phyloP scores from a whole-genome alignment of 2,797 vertebrate species.

The Acrocephalus scirpaceus region DNA sequence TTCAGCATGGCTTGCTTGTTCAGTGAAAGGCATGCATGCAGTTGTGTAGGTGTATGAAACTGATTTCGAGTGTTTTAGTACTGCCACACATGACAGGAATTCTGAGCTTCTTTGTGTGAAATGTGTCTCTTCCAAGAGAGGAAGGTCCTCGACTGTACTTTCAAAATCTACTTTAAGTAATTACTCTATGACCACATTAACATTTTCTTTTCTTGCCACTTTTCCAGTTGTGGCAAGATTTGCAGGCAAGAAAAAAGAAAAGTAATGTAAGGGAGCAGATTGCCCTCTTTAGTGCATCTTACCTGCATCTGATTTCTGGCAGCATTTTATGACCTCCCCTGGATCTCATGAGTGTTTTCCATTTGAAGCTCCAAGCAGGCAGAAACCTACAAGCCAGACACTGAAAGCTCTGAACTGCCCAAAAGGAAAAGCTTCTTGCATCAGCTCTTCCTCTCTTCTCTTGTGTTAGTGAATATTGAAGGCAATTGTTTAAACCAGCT shows the following conservation, averaged over 20 bases:
- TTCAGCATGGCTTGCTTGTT: not conserved
- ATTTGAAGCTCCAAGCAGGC: rapidly evolving
- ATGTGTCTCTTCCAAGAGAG: not conserved
- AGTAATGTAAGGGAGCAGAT: not conserved
- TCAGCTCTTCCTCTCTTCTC: not conserved
- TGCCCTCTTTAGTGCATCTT: not conserved
- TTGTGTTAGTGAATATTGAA: not conserved
- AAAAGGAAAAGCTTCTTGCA: not conserved
- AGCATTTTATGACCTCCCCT: not conserved
- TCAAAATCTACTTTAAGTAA: not conserved
- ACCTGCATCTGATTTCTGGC: not conserved
- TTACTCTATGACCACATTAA: not conserved
- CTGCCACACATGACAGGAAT: not conserved
- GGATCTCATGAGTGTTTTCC: not conserved
- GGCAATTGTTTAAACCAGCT: not conserved
- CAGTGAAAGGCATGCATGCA: not conserved
- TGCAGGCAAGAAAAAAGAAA: not conserved
- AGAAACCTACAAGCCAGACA: not conserved
- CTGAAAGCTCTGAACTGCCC: not conserved
- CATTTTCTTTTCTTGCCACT: not conserved
- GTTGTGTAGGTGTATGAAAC: not conserved
- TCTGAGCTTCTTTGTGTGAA: not conserved
- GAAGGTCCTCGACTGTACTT: not conserved
- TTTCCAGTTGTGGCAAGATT: not conserved
- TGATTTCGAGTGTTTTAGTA: not conserved